Base-by-base conservation (phyloP, 2,797 vertebrate genomes). In the Sebastes taczanowskii region DNA sequence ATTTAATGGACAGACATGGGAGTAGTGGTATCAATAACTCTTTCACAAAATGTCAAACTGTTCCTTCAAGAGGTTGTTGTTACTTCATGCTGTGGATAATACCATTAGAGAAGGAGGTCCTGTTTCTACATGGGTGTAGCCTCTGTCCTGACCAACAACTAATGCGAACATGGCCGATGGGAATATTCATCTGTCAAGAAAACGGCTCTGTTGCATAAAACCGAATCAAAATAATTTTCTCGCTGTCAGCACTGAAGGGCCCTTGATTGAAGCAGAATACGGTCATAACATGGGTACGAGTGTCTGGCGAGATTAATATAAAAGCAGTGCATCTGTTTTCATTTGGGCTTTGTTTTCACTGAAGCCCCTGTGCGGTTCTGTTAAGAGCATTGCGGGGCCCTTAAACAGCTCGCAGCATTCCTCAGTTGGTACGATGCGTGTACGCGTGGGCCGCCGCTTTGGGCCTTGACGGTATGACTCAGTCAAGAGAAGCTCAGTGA, bases 241-340 rank as follows among this genome's bases (percentile, higher is more conserved):
- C 30, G 60, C 73, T 81, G 67, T 87, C 85, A 75, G 83, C 59
- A 29, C 65, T 75, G 30, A 72, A 68, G 68, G 58, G 30, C 23
- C 59, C 0, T 20, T 83, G 70, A 87, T 80, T 81, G 73, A 81
- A 81, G 79, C 53, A 9, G 73, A 85, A 78, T 78, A 74, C 55
- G 72, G 55, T 61, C 84, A 71, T 67, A 80, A 82, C 71, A 87
- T 18, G 55, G 72, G 35, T 70, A 69, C 61, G 13, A 86, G 42
- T 71, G 88, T 90, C 77, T 80, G 11, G 25, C 0, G 27, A 66
- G 82, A 82, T 86, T 83, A 73, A 76, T 64, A 77, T 80, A 52
- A 89, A 85, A 85, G 32, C 77, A 14, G 55, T 23, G 81, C 82
- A 79, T 87, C 83, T 94, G 94, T 88, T 93, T 95, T 89, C 86